These are phyloP conservation scores for Drosophila buzzatii DNA, from an alignment of 2,888 invertebrate species.

Conservation along the genomic window DNA sequence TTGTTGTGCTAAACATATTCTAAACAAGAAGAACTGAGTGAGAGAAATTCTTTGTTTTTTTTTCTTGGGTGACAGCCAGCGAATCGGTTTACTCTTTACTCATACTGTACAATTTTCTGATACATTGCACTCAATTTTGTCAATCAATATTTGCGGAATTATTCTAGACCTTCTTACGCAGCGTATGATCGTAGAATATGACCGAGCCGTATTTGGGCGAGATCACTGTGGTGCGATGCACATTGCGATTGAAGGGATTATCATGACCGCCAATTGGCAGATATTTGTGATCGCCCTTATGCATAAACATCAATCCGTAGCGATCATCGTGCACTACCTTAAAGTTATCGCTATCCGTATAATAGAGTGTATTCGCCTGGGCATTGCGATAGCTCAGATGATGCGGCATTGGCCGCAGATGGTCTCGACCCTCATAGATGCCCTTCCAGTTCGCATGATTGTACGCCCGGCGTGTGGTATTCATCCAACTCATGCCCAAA, in stretches of 20 bases:
- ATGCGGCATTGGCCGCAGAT: constrained; percentile 88
- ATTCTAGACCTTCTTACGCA: constrained; percentile 87
- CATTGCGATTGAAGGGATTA: constrained; percentile 87
- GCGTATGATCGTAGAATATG: constrained; percentile 92
- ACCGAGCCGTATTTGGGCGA: constrained; percentile 90
- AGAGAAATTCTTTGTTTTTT: background rate
- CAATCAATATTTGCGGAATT: background rate
- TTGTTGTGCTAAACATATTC: constrained; percentile 82
- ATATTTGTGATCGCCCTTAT: constrained; percentile 91
- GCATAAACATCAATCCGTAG: constrained; percentile 91
- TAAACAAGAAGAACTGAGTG: constrained; percentile 66
- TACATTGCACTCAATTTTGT: constrained; percentile 12
- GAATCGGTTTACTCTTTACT: constrained; percentile 15
- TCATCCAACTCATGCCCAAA: constrained; percentile 86
- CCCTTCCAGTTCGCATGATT: constrained; percentile 89
- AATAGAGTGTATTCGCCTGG: constrained; percentile 89
- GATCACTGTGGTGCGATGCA: constrained; percentile 88
- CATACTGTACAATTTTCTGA: constrained; percentile 20
- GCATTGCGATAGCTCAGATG: constrained; percentile 92
- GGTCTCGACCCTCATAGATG: constrained; percentile 89
- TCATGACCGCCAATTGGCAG: constrained; percentile 89
- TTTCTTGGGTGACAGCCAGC: constrained; percentile 17
- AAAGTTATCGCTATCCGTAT: constrained; percentile 92
- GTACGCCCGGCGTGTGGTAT: constrained; percentile 51
- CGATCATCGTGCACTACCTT: constrained; percentile 91